Percentiles rank a stretch among this genome's conserved stretches.
Evolutionary conservation across 1,140 invertebrate species (phyloP).

Genomic region (Zaprionus vittiger): DNA sequence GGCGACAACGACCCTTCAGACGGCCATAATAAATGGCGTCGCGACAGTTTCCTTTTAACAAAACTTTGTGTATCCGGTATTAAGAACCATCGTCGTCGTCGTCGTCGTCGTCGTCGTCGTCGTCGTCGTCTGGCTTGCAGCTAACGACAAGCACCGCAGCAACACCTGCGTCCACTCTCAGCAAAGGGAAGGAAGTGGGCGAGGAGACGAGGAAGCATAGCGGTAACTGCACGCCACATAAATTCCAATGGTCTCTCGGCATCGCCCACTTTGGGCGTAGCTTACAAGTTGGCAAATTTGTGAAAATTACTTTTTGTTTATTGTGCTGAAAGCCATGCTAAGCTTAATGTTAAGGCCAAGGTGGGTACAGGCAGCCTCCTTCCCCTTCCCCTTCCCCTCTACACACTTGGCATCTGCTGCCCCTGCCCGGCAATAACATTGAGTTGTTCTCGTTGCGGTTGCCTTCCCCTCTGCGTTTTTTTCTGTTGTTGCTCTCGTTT

Average conservation of each 20-base stretch:
- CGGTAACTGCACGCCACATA: conserved; percentile 71
- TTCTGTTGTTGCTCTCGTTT: conserved; percentile 20
- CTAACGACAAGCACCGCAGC: conserved; percentile 46
- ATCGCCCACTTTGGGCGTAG: conserved; percentile 56
- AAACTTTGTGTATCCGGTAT: conserved; percentile 66
- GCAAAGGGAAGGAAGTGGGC: conserved; percentile 5
- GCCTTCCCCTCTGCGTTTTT: conserved; percentile 11
- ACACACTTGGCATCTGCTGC: conserved; percentile 19
- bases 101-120: conserved; percentile 34
- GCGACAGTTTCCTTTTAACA: conserved; percentile 81
- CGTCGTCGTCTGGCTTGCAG: conserved; percentile 43
- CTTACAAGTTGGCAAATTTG: conserved; percentile 84
- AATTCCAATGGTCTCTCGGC: conserved; percentile 73
- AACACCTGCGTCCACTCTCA: conserved; percentile 83
- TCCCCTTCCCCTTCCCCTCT: conserved; percentile 5
- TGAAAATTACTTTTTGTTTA: conserved; percentile 84
- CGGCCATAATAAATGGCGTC: conserved; percentile 82
- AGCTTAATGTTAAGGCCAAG: conserved; percentile 75
- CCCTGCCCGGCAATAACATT: conserved; percentile 64
- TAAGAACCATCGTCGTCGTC: conserved; percentile 61
- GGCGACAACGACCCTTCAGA: conserved; percentile 79
- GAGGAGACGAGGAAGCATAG: neutral
- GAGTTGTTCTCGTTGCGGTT: conserved; percentile 68
- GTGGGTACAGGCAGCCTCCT: conserved; percentile 25
- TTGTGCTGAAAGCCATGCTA: conserved; percentile 78